These are phyloP conservation scores for Phyllotreta cruciferae DNA, from an alignment of 2,888 invertebrate species.

Conservation along the genomic window DNA sequence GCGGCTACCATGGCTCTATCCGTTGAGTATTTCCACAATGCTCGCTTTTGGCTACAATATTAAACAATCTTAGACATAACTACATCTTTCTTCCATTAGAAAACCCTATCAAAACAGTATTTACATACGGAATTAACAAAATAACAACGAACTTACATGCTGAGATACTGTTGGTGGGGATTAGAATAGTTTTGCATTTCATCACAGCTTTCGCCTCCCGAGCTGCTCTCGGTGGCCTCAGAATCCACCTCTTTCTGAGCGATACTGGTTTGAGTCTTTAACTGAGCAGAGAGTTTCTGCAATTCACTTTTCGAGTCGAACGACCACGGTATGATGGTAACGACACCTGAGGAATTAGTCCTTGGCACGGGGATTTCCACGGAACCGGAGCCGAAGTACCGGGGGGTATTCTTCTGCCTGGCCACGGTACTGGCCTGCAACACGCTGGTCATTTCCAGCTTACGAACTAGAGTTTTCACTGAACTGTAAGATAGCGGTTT, in stretches of 20 bases:
- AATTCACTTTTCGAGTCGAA: slow-evolving; percentile 65
- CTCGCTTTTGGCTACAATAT: slow-evolving; percentile 76
- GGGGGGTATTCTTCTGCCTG: slow-evolving; percentile 54
- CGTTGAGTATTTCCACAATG: slow-evolving; percentile 81
- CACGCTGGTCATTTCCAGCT: slow-evolving; percentile 62
- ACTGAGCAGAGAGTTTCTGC: slow-evolving; percentile 74
- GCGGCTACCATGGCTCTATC: slow-evolving; percentile 83
- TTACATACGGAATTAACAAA: too few species aligned
- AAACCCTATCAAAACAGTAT: neutral
- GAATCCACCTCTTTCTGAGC: slow-evolving; percentile 84
- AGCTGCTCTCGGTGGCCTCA: slow-evolving; percentile 92
- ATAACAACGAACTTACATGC: slow-evolving; percentile 74
- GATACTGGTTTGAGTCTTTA: slow-evolving; percentile 75
- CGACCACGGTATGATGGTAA: slow-evolving; percentile 60
- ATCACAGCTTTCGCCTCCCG: slow-evolving; percentile 93
- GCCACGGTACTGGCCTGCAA: slow-evolving; percentile 57
- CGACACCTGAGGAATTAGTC: slow-evolving; percentile 49
- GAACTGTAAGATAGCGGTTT: slow-evolving; percentile 62
- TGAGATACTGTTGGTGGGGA: slow-evolving; percentile 75
- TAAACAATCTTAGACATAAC: slow-evolving; percentile 12
- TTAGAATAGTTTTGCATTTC: slow-evolving; percentile 83
- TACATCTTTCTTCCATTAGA: neutral
- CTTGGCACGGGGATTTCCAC: slow-evolving; percentile 49
- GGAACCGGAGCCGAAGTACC: slow-evolving; percentile 66
- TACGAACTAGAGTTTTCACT: slow-evolving; percentile 66